A percentile compares a stretch with the other conserved stretches of the same genome.
Conservation (phyloP, 2,888 invertebrate genomes). For the Anoplius nigerrimus region DNA sequence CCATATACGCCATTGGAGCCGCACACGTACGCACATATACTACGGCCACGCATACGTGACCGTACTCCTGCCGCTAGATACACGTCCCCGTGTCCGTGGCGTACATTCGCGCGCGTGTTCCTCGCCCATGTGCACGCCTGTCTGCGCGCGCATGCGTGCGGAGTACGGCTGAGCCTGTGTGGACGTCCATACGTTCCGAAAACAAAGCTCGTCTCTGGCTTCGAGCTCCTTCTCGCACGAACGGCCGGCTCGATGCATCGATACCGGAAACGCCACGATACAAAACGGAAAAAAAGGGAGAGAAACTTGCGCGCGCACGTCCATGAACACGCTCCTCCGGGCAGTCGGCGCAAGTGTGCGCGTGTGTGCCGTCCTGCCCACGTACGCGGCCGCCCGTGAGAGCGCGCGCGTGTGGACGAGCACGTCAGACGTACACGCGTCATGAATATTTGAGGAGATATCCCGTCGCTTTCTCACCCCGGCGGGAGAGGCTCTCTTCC, state of each 20-base stretch:
- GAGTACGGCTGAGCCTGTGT: not conserved
- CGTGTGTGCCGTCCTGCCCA: constrained; percentile 8
- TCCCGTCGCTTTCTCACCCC: constrained; percentile 43
- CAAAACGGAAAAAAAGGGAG: constrained; percentile 40
- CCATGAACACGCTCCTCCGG: too few relatives aligned
- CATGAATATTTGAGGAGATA: constrained; percentile 58
- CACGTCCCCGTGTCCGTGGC: constrained; percentile 17
- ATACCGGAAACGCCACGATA: constrained; percentile 66
- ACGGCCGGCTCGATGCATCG: constrained; percentile 60
- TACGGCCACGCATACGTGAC: too few relatives aligned
- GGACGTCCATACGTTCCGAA: constrained; percentile 28
- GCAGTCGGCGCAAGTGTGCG: too few relatives aligned
- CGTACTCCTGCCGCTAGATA: constrained; percentile 13
- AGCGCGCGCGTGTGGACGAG: not conserved
- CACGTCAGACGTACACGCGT: constrained; percentile 33
- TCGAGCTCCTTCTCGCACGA: constrained; percentile 50
- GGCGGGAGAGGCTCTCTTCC: constrained; percentile 24
- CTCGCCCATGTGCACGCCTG: not conserved
- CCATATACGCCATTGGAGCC: constrained; percentile 14
- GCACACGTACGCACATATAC: constrained; percentile 23
- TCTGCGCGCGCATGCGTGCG: constrained; percentile 17
- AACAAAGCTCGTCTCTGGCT: constrained; percentile 67
- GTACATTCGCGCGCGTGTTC: constrained; percentile 4
- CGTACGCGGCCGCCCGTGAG: too few relatives aligned
- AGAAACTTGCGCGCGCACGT: constrained; percentile 39